Evolutionary conservation across 2,888 invertebrate genomes (phyloP).

Genomic region (Aricia artaxerxes): DNA sequence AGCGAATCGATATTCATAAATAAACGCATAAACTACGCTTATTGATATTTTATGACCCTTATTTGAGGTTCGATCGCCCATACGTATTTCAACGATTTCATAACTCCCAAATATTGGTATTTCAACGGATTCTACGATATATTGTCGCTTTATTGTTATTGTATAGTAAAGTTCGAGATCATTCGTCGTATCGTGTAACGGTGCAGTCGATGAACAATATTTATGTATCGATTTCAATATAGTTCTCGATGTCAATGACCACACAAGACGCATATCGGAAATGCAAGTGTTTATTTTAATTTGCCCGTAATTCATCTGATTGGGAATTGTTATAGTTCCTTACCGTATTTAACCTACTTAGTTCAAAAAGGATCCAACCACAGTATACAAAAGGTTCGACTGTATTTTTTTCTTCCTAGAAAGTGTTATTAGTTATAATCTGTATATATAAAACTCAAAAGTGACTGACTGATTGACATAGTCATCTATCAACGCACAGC

Average conservation of each 20-base stretch:
- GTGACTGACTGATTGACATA: no score
- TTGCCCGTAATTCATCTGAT: slow-evolving; percentile 23
- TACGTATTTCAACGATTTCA: slow-evolving; percentile 17
- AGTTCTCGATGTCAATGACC: slow-evolving; percentile 6
- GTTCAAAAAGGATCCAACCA: no score
- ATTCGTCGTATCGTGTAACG: slow-evolving; percentile 2
- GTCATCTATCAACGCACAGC: no score
- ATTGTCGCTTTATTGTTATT: slow-evolving; percentile 23
- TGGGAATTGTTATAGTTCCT: slow-evolving; percentile 1
- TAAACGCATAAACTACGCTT: slow-evolving; percentile 57
- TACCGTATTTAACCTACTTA: no score
- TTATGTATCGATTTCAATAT: slow-evolving; percentile 24
- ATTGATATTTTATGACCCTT: slow-evolving; percentile 51
- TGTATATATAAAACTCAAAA: no score
- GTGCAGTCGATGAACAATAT: neutral
- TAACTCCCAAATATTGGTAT: slow-evolving; percentile 6
- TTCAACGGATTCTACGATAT: neutral
- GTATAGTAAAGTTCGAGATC: neutral
- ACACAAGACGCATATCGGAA: slow-evolving; percentile 22
- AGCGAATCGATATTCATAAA: slow-evolving; percentile 60
- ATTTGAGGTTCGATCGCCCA: slow-evolving; percentile 33
- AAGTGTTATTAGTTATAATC: no score
- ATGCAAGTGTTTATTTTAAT: slow-evolving; percentile 20
- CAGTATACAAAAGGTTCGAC: no score
- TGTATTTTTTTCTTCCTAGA: no score